phyloP scores from a whole-genome alignment of 2,888 invertebrate species.

The Drosophila borborema region DNA sequence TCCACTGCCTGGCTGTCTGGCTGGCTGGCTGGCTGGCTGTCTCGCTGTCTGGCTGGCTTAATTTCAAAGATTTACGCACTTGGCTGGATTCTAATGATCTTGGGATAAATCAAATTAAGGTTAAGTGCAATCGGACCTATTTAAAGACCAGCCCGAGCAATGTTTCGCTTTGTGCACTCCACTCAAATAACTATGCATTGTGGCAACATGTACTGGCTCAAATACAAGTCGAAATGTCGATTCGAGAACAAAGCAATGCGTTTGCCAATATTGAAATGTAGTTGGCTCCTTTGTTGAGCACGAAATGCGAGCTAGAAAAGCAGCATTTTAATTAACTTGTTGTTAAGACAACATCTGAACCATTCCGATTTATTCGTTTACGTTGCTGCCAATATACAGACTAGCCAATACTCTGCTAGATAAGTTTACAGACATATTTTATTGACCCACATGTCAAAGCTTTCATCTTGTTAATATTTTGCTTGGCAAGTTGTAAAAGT shows the following conservation, averaged over 20 bases:
- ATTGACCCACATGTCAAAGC: constrained; percentile 20
- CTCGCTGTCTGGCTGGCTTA: neutral
- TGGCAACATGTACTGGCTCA: constrained; percentile 4
- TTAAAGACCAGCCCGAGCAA: constrained; percentile 13
- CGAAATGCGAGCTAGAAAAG: constrained; percentile 19
- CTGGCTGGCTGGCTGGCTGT: neutral
- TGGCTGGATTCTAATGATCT: constrained; percentile 15
- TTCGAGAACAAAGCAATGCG: constrained; percentile 18
- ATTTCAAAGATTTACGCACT: constrained; percentile 15
- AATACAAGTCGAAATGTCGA: constrained; percentile 2
- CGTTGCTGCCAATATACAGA: neutral
- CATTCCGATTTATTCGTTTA: neutral
- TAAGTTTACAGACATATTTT: neutral
- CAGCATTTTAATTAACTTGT: constrained; percentile 45
- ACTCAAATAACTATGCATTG: constrained; percentile 20
- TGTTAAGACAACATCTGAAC: constrained; percentile 21
- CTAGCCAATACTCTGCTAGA: neutral
- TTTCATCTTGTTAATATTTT: constrained; percentile 23
- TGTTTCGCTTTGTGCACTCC: constrained; percentile 1
- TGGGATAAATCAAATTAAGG: constrained; percentile 8
- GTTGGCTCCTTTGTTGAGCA: constrained; percentile 15
- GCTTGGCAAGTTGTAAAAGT: constrained; percentile 36
- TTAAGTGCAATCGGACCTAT: neutral
- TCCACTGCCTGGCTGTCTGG: neutral
- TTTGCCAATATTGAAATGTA: constrained; percentile 22